phyloP scores from a whole-genome alignment of 2,888 invertebrate species.

The Drosophila borborema region DNA sequence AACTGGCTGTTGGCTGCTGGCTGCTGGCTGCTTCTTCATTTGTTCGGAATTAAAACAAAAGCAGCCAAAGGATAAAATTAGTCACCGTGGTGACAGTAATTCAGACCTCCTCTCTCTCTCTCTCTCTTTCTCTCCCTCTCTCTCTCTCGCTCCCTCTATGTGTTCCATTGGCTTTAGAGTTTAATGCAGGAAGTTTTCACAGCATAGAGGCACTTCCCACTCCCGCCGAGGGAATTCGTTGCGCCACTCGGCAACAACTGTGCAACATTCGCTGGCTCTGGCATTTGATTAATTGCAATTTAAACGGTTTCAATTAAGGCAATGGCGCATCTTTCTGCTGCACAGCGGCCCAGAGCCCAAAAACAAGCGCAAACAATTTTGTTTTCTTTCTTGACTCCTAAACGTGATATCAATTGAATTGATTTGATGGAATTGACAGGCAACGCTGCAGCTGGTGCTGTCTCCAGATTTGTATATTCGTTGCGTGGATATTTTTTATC shows the following conservation, averaged over 20 bases:
- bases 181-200: conserved; percentile 44
- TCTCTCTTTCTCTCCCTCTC: neutral
- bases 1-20: conserved; percentile 32
- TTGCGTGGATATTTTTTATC: conserved; percentile 3
- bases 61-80: conserved; percentile 78
- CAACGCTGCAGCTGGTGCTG: conserved; percentile 35
- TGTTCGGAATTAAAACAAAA: conserved; percentile 77
- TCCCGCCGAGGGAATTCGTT: conserved; percentile 60
- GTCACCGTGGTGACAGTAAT: conserved; percentile 80
- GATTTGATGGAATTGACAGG: conserved; percentile 62
- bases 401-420: conserved; percentile 53
- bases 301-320: conserved; percentile 84
- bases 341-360: conserved; percentile 34
- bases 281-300: conserved; percentile 84
- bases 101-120: conserved; percentile 21
- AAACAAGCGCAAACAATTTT: conserved; percentile 39
- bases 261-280: conserved; percentile 63
- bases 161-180: conserved; percentile 32
- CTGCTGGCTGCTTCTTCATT: conserved; percentile 59
- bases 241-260: conserved; percentile 80
- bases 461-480: conserved; percentile 21
- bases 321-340: conserved; percentile 77
- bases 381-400: conserved; percentile 13
- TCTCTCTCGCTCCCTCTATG: neutral
- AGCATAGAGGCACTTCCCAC: conserved; percentile 31